Conservation (phyloP, 2,888 invertebrate species). For the Colostygia pectinataria region DNA sequence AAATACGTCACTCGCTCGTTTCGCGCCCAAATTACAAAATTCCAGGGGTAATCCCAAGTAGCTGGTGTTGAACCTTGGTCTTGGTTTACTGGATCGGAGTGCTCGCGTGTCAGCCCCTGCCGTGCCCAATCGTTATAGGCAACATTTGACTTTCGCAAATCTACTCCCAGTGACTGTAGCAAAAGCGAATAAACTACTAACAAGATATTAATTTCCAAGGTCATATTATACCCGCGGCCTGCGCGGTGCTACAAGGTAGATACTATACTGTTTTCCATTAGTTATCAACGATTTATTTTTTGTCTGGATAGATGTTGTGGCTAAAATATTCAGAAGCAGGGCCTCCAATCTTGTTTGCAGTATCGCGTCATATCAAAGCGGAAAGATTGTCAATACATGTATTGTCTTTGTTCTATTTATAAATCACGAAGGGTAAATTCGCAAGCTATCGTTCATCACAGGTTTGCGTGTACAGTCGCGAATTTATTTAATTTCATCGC, state of each 20-base stretch:
- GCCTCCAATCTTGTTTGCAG: conserved; percentile 4
- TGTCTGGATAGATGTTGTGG: not conserved
- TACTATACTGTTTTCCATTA: conserved; percentile 25
- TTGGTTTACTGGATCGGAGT: conserved; percentile 38
- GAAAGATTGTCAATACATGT: conserved; percentile 21
- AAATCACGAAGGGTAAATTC: conserved; percentile 35
- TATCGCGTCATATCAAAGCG: conserved; percentile 3
- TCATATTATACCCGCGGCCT: conserved; percentile 32
- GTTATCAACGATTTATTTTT: conserved; percentile 21
- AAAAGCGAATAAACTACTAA: conserved; percentile 59
- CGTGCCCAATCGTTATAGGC: conserved; percentile 70
- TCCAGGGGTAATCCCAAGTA: conserved; percentile 29
- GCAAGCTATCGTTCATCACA: conserved; percentile 27
- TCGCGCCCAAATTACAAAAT: conserved; percentile 27
- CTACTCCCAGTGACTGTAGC: conserved; percentile 55
- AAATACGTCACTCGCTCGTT: conserved; percentile 22
- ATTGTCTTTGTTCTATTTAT: conserved; percentile 24
- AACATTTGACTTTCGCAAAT: conserved; percentile 70
- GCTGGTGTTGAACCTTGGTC: conserved; percentile 7
- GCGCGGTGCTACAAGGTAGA: conserved; percentile 25
- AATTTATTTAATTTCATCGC: conserved; percentile 55
- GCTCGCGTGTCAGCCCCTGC: conserved; percentile 66
- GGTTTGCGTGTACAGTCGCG: conserved; percentile 47
- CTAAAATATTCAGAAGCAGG: not conserved
- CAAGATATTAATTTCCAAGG: conserved; percentile 58